Percentiles rank a stretch among this genome's conserved stretches.
phyloP scores from a whole-genome alignment of 2,888 invertebrate genomes.

The Netelia inedita region DNA sequence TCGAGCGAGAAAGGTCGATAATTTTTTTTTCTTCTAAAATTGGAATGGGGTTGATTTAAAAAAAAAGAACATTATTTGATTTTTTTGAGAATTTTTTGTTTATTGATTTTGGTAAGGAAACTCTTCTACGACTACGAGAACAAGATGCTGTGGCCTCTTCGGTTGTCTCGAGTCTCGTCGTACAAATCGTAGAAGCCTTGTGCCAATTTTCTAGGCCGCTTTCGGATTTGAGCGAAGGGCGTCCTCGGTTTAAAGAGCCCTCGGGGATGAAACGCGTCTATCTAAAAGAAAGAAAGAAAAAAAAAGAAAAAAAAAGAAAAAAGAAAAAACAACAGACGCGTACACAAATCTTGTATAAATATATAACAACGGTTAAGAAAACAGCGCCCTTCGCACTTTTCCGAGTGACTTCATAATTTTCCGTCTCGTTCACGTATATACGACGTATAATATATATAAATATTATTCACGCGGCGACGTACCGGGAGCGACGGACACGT shows the following conservation, averaged over 20 bases:
- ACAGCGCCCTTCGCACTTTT: constrained; percentile 8
- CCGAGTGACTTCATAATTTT: constrained; percentile 19
- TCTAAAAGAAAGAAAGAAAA: neutral
- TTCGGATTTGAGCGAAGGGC: constrained; percentile 75
- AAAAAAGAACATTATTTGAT: too few relatives aligned
- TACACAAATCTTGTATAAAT: neutral
- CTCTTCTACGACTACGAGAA: constrained; percentile 4
- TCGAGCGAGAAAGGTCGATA: too few relatives aligned
- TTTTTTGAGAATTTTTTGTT: too few relatives aligned
- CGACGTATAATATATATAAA: constrained; percentile 76
- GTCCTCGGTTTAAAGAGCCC: constrained; percentile 51
- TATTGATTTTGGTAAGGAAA: neutral
- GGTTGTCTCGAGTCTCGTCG: neutral
- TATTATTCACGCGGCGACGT: constrained; percentile 80
- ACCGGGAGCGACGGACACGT: constrained; percentile 75
- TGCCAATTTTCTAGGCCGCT: constrained; percentile 81
- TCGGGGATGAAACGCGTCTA: constrained; percentile 8
- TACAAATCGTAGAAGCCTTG: constrained; percentile 77
- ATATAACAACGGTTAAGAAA: constrained; percentile 4
- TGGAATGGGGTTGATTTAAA: too few relatives aligned
- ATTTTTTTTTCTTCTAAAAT: too few relatives aligned
- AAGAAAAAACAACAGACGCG: neutral
- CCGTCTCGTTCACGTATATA: constrained; percentile 49
- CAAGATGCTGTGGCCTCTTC: constrained; percentile 48
- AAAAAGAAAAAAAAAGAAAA: neutral